A percentile compares a stretch with the other conserved stretches of the same genome.
Conservation (phyloP, 2,113 vertebrate species). For the Onychorhynchus coronatus region DNA sequence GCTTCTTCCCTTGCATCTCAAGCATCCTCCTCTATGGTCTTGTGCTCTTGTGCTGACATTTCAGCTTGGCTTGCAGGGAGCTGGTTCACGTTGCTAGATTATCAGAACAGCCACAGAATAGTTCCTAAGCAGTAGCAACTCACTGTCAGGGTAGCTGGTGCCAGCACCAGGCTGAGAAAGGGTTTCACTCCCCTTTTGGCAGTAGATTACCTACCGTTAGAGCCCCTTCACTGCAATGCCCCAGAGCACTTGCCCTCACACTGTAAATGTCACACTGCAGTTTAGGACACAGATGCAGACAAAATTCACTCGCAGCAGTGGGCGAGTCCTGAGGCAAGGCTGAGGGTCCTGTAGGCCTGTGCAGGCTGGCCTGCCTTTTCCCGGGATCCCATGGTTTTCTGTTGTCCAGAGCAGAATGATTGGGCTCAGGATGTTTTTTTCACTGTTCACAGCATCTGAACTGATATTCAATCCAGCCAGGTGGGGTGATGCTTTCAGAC, state of each 20-base stretch:
- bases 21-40: not conserved
- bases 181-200: not conserved
- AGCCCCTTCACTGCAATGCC: rapidly evolving
- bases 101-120: not conserved
- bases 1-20: not conserved
- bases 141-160: not conserved
- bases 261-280: not conserved
- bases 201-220: not conserved
- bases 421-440: rapidly evolving
- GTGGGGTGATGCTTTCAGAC: not conserved
- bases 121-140: not conserved
- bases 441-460: not conserved
- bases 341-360: rapidly evolving
- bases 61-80: not conserved
- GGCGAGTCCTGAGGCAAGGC: not conserved
- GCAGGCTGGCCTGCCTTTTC: not conserved
- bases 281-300: not conserved
- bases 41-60: not conserved
- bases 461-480: rapidly evolving
- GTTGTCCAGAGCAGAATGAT: not conserved
- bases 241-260: not conserved
- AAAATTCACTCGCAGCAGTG: rapidly evolving
- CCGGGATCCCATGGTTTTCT: not conserved
- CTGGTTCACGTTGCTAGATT: not conserved
- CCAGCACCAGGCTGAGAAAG: not conserved